Base-by-base conservation (phyloP, 2,113 vertebrate species). In the Cricetomys ansorgei region DNA sequence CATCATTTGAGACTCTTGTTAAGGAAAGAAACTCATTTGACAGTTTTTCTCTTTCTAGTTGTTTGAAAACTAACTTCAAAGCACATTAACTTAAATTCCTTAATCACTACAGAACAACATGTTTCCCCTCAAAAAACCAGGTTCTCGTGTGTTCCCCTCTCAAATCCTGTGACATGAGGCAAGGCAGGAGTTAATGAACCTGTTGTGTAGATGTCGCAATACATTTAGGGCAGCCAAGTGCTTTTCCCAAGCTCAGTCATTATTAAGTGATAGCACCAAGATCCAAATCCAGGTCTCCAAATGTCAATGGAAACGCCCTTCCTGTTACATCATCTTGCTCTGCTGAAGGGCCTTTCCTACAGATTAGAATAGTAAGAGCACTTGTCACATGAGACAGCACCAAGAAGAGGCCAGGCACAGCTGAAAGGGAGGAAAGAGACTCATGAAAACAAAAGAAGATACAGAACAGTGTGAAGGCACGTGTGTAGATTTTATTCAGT, bases 181-280 rank as follows among this genome's bases (percentile, higher is more conserved):
- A 97, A 43, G 64, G 59, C 76, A 86, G 77, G 29, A 88, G 76
- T 87, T 37, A 95, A 40, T 23, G 93, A 94, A 88, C 55, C 72
- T 48, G 25, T 75, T 73, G 59, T 70, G 73, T 23, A 96, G 92
- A 88, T 95, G 87, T 92, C 85, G 92, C 88, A 96, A 95, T 81
- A 81, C 72, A 89, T 92, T 31, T 94, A 91, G 80, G 90, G 55
- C 95, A 96, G 48, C 48, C 89, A 95, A 84, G 50, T 43, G 55
- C 50, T 73, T 92, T 97, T 88, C 94, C 50, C 87, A 76, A 89
- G 89, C 85, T 92, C 80, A 92, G 76, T 57, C 55, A 93, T 89
- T n/a, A n/a, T n/a, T 94, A 95, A 96, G 43, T 95, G 92, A 92
- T 91, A 97, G 96, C 94, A 97, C 92, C 70, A 85, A 96, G 69